A percentile compares a stretch with the other conserved stretches of the same genome.
Conservation (phyloP, 2,797 vertebrate species). For the Acipenser oxyrinchus region DNA sequence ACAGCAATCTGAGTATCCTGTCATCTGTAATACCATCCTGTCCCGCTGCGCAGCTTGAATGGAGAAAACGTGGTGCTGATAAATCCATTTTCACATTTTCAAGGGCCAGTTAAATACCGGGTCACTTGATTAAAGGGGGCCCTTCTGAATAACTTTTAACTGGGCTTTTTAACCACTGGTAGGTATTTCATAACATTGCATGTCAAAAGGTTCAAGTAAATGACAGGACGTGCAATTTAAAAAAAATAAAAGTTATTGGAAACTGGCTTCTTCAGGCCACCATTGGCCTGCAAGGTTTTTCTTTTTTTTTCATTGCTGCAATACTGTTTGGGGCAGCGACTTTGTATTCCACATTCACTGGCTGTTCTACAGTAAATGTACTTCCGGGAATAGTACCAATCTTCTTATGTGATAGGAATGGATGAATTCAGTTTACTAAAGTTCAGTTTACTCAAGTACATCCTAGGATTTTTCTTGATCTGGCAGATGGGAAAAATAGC, state of each 20-base stretch:
- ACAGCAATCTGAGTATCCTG: conserved; percentile 40
- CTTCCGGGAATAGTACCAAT: conserved; percentile 17
- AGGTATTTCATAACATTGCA: no score
- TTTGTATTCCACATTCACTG: conserved; percentile 17
- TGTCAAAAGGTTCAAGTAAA: no score
- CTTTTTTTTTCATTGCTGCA: conserved; percentile 12
- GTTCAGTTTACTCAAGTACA: conserved; percentile 43
- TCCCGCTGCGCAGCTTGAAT: no score
- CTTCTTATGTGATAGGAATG: conserved; percentile 29
- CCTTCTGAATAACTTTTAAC: no score
- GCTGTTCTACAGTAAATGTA: conserved; percentile 23
- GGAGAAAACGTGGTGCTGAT: no score
- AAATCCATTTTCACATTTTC: no score
- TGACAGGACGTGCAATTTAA: no score
- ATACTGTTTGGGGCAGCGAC: background rate
- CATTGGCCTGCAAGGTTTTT: background rate
- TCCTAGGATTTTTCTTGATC: conserved; percentile 40
- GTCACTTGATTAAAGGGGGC: no score
- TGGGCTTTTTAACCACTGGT: no score
- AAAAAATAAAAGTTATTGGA: no score
- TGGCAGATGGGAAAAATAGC: conserved; percentile 41
- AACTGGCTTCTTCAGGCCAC: background rate
- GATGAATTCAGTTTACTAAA: conserved; percentile 25
- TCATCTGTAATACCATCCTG: background rate
- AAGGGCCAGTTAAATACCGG: no score